phyloP scores from a whole-genome alignment of 2,888 invertebrate genomes.

The Andricus quercusramuli region DNA sequence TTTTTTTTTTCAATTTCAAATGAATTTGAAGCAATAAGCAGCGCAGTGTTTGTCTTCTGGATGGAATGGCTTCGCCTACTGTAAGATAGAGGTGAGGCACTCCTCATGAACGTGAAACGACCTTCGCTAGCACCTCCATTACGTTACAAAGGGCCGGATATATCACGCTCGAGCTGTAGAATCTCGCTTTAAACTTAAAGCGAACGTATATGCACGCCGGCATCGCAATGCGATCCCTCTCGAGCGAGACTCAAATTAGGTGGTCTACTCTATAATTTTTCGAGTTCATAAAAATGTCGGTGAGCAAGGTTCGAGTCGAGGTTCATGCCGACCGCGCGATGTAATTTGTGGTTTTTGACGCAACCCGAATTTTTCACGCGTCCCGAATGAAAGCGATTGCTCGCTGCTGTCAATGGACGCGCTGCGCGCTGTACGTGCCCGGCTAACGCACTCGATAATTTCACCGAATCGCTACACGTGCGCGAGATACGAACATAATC shows the following conservation, averaged over 20 bases:
- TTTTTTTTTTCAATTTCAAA: neutral
- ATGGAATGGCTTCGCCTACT: slow-evolving; percentile 10
- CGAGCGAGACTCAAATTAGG: slow-evolving; percentile 57
- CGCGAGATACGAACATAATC: neutral
- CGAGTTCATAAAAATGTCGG: slow-evolving; percentile 60
- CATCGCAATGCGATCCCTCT: slow-evolving; percentile 52
- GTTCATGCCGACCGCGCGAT: slow-evolving; percentile 56
- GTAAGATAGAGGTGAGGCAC: slow-evolving; percentile 15
- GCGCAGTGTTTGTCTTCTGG: neutral
- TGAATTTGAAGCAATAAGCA: neutral
- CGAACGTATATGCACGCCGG: slow-evolving; percentile 51
- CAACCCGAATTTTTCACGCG: slow-evolving; percentile 56
- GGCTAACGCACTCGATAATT: neutral
- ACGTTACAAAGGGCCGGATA: slow-evolving; percentile 53
- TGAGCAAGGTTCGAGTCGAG: slow-evolving; percentile 54
- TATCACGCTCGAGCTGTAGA: slow-evolving; percentile 27
- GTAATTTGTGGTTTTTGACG: slow-evolving; percentile 60
- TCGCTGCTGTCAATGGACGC: slow-evolving; percentile 15
- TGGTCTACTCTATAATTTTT: slow-evolving; percentile 60
- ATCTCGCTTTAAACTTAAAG: slow-evolving; percentile 51
- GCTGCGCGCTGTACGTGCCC: neutral
- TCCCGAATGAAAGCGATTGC: slow-evolving; percentile 39
- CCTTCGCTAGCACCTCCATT: slow-evolving; percentile 60
- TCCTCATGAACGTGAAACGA: slow-evolving; percentile 54
- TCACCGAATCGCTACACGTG: neutral